A percentile compares a stretch with the other conserved stretches of the same genome.
Conservation (phyloP, 2,797 vertebrate genomes). For the Darevskia mixta region DNA sequence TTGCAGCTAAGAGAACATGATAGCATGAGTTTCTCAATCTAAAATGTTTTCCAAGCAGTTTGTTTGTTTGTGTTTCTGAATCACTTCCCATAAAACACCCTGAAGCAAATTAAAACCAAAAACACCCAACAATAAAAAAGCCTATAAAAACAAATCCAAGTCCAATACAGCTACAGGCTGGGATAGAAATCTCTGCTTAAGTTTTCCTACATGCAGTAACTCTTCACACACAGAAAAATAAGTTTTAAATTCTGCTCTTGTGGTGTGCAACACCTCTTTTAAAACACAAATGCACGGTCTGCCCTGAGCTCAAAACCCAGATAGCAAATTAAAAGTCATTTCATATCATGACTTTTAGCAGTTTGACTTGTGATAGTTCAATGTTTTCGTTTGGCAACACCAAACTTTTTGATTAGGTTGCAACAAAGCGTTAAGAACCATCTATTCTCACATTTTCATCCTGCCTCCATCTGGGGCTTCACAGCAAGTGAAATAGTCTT, state of each 20-base stretch:
- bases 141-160: too few relatives aligned
- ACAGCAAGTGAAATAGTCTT: background rate
- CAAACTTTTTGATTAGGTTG: background rate
- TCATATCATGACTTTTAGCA: background rate
- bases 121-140: too few relatives aligned
- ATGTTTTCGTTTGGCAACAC: background rate
- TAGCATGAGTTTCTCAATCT: conserved; percentile 22
- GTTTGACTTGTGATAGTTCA: background rate
- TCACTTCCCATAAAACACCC: too few relatives aligned
- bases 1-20: conserved; percentile 68
- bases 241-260: background rate
- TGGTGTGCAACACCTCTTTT: background rate
- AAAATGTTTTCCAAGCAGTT: background rate
- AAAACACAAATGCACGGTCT: background rate
- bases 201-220: background rate
- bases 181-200: background rate
- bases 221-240: background rate
- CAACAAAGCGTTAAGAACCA: conserved; percentile 1
- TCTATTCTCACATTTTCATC: background rate
- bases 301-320: background rate
- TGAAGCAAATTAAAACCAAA: too few relatives aligned
- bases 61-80: background rate
- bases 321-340: conserved; percentile 1
- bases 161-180: too few relatives aligned
- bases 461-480: background rate